Evolutionary conservation across 1,140 invertebrate genomes (phyloP), one percentile per base, ranked within the genome.

Genomic region (Trichogramma pretiosum): DNA sequence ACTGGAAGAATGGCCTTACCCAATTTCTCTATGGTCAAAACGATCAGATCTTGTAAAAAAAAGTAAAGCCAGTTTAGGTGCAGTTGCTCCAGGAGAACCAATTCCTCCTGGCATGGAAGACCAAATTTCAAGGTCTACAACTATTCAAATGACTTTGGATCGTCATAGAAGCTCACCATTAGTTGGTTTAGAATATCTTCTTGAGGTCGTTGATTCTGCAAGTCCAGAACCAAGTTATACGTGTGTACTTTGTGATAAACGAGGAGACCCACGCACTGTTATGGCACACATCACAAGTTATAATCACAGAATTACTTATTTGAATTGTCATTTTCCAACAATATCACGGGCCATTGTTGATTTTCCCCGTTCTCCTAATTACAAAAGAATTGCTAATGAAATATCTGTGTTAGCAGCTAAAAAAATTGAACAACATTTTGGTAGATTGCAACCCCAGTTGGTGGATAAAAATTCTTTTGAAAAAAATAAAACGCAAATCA

Each of bases 221-320:
- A 67, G 70, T 5, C 72, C 76, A 54, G 81, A 84, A 58, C 82
- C 83, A 1, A 70, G 74, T 46, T 87, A 87, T 59, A 74, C 80
- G 30, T 89, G 85, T 64, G 74, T 83, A 48, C 69, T 87, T 33
- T 89, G 85, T 66, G 76, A 79, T 55, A 87, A 86, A 61, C 78
- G 80, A 56, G 83, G 83, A 19, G 82, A 85, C 65, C 79, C 79
- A 24, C 73, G 83, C 22, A 85, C 80, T 14, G 82, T 86, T 46
- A 78, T 87, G 67, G 78, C 78, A 37, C 85, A 88, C 61, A 74
- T 87, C 56, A 80, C 78, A 3, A 85, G 83, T 57, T 81, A 79
- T 57, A 80, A 79, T 59, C 85, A 88, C 57, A 75, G 81, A 4
- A 68, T 74, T 52, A 79, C 75, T 32, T 77, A 76, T 62, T 61